Percentiles rank a stretch among this genome's conserved stretches.
phyloP scores from a whole-genome alignment of 2,888 invertebrate species.

The Caenorhabditis plicata region DNA sequence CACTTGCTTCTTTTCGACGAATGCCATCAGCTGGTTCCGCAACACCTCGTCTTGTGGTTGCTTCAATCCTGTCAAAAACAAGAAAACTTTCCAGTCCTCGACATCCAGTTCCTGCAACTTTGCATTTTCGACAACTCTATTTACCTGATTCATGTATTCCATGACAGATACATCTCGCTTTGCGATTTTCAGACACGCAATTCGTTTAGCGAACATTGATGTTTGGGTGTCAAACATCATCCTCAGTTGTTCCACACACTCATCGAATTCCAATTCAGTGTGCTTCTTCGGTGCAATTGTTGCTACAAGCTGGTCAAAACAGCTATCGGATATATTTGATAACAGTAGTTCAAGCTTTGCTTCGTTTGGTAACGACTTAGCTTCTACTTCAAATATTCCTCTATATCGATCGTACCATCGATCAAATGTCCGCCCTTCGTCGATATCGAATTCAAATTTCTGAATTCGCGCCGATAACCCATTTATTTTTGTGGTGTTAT shows the following conservation, averaged over 20 bases:
- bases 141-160: not conserved
- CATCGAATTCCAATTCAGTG: not conserved
- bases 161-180: not conserved
- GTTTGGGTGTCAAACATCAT: not conserved
- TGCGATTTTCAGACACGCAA: not conserved
- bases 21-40: not conserved
- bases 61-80: slow-evolving; percentile 1
- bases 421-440: too few species aligned
- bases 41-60: not conserved
- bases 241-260: not conserved
- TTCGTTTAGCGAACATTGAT: not conserved
- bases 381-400: too few species aligned
- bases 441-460: too few species aligned
- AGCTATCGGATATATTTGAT: too few species aligned
- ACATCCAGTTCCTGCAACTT: not conserved
- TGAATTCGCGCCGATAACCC: too few species aligned
- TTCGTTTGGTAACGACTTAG: too few species aligned
- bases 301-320: too few species aligned
- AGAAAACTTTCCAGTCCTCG: not conserved
- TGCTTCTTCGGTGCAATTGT: too few species aligned
- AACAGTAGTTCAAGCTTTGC: too few species aligned
- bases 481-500: too few species aligned
- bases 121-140: not conserved
- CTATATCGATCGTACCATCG: too few species aligned
- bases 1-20: not conserved